A percentile compares a stretch with the other conserved stretches of the same genome.
Conservation (phyloP, 2,888 invertebrate genomes). For the Apotomis betuletana region DNA sequence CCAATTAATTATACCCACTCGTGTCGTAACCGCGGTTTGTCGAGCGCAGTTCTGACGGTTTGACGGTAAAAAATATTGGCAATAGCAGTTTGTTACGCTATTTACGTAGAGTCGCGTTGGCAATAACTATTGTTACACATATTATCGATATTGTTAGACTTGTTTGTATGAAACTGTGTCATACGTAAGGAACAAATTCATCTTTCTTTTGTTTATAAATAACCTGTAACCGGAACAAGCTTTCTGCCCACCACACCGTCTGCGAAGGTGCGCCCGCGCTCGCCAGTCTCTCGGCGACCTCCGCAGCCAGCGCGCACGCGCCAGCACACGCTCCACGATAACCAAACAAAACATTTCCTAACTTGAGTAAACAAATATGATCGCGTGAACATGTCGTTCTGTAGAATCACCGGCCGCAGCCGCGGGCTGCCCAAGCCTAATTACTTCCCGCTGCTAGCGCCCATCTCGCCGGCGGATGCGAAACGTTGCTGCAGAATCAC, state of each 20-base stretch:
- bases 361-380: constrained; percentile 72
- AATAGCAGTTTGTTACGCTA: constrained; percentile 23
- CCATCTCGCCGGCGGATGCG: constrained; percentile 92
- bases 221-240: constrained; percentile 80
- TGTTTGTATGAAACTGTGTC: constrained; percentile 74
- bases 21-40: constrained; percentile 26
- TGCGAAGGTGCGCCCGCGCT: constrained; percentile 72
- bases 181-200: constrained; percentile 73
- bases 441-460: constrained; percentile 91
- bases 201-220: constrained; percentile 80
- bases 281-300: constrained; percentile 70
- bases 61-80: constrained; percentile 26
- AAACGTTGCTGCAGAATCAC: constrained; percentile 91
- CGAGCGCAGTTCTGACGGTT: constrained; percentile 21
- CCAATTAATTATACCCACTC: constrained; percentile 25
- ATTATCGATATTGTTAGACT: constrained; percentile 46
- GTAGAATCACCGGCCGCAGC: constrained; percentile 91
- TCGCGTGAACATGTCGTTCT: constrained; percentile 86
- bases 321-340: constrained; percentile 55
- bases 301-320: constrained; percentile 65
- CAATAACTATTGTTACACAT: constrained; percentile 22
- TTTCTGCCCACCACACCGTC: constrained; percentile 77
- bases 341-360: constrained; percentile 50
- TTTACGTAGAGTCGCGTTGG: constrained; percentile 24
- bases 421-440: constrained; percentile 91